Evolutionary conservation across 37 sponge, comb jelly and placozoan genomes (phyloP), one percentile per base, ranked within the genome.

Genomic region (Axinella damicornis): DNA sequence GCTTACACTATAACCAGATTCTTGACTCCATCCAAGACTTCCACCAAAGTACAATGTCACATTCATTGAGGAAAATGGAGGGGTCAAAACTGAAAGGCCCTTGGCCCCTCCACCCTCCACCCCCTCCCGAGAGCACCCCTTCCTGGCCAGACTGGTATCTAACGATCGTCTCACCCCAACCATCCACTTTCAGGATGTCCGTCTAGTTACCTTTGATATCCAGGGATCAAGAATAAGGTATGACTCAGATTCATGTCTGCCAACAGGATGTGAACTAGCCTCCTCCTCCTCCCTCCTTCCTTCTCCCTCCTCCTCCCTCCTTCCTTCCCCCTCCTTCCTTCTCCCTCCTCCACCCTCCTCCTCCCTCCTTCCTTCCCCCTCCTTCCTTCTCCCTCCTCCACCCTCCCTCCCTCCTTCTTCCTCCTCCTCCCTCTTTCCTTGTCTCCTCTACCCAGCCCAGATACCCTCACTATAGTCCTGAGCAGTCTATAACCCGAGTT

Each of bases 161-260:
- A 96, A 94, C 65, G 83, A 73, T 36, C 70, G 99, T 36, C 78
- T 99, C 15, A 99, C 99, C 24, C 67, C 92, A 17, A 32, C 27
- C 0, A 83, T 74, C 30, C 99, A 99, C 79, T 97, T 99, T 40
- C 99, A 99, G 81, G 99, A 99, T 87, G 97, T 97, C 5, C 76
- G 99, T 37, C 87, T 97, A 62, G 77, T 99, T n/a, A 83, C 84
- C 33, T 66, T 99, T 28, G 92, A 93, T 71, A 40, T 96, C 35
- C 24, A 62, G 18, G 89, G 65, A 18, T 89, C 95, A 54, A 77
- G 71, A 64, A 80, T 91, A 32, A 72, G 74, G 91, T 91, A 0
- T 41, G 71, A 46, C 46, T n/a, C n/a, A n/a, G n/a, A n/a, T n/a
- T n/a, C n/a, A n/a, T n/a, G n/a, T n/a, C n/a, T n/a, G n/a, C 14